phyloP scores from a whole-genome alignment of 2,113 vertebrate genomes.

The Origma solitaria region DNA sequence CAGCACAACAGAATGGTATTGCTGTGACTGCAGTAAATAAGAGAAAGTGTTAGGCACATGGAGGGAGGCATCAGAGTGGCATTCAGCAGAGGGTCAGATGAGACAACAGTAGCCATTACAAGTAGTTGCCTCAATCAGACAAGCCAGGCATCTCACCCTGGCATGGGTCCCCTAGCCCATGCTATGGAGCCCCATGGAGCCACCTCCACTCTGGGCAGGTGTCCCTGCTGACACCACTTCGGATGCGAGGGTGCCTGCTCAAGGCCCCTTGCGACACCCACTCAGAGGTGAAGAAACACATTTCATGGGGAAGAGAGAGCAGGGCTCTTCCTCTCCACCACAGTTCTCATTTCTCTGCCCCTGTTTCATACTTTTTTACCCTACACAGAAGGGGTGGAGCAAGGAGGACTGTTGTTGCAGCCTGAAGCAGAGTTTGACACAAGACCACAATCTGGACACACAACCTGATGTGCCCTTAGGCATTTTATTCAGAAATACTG shows the following conservation, averaged over 20 bases:
- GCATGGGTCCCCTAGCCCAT: accelerated
- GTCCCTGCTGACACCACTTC: accelerated
- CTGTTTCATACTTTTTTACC: background rate
- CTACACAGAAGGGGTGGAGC: accelerated
- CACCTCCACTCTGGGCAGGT: accelerated
- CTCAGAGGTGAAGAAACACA: background rate
- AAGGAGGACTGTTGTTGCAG: accelerated
- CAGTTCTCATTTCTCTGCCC: background rate
- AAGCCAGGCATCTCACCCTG: background rate
- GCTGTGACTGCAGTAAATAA: background rate
- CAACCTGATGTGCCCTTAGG: background rate
- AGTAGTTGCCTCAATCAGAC: background rate
- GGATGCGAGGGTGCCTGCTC: background rate
- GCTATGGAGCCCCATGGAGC: accelerated
- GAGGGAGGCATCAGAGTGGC: background rate
- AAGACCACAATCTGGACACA: background rate
- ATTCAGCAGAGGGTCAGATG: background rate
- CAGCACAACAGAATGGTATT: background rate
- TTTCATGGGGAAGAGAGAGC: background rate
- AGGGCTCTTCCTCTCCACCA: background rate
- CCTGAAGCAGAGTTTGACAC: background rate
- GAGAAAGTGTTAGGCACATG: background rate
- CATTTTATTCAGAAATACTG: background rate
- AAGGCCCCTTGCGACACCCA: background rate
- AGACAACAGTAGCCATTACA: background rate